Base-by-base conservation (phyloP, 2,888 invertebrate species). In the Leptopilina myrica region DNA sequence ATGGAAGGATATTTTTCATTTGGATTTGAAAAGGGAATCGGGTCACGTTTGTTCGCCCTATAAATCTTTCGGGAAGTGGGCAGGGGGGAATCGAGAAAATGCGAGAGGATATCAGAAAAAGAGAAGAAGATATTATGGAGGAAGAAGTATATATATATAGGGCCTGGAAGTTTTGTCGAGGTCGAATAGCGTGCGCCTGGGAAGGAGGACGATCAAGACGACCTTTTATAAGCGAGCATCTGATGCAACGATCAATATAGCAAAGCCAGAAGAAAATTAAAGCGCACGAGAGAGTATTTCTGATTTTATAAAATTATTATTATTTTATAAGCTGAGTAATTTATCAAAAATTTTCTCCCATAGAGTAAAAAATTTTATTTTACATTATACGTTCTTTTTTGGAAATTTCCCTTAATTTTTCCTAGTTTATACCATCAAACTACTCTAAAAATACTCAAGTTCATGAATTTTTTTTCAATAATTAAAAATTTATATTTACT, bases 1-100 rank as follows among this genome's bases (percentile, higher is more conserved):
- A 33, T 59, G 40, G 73, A 9, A n/a, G 33, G 53, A 56, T 33
- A 73, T 73, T 56, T 53, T 73, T 73, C 73, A 73, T 73, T 33
- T 15, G 73, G 56, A 33, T 79, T 79, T 73, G 80, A 66, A 79
- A 84, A 84, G 76, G 77, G 78, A 80, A 80, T 84, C 79, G 78
- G 77, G 78, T 79, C 64, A 80, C 82, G 76, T 80, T 81, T 79
- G 79, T 76, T 85, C 79, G 65, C n/a, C 69, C 67, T 79, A 80
- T 85, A 81, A 83, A 84, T 82, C 85, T 81, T 76, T 43, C 43
- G 43, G 33, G 33, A 33, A 33, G 33, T 33, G 33, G 33, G 33
- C 33, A 43, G 43, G 43, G 76, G 9, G 76, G 9, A 33, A 33
- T 33, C 33, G 33, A 33, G 33, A 40, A 40, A 76, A 64, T 15